Conservation (phyloP, 2,888 invertebrate species). For the Keiferia lycopersicella region DNA sequence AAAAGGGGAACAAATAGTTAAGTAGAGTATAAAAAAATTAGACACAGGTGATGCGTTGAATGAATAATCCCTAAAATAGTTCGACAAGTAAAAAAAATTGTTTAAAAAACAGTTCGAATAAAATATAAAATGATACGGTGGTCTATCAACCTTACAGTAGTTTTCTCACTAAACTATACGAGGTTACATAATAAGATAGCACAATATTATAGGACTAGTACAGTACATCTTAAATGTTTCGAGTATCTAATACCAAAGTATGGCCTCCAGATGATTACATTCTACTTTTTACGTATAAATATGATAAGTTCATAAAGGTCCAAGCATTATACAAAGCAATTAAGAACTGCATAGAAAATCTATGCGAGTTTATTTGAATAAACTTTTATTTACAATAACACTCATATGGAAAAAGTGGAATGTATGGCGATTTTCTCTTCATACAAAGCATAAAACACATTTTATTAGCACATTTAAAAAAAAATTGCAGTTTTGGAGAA, state of each 20-base stretch:
- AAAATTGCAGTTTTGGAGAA: background rate
- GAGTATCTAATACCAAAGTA: constrained; percentile 6
- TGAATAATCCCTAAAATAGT: background rate
- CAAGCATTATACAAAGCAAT: constrained; percentile 37
- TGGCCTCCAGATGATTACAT: constrained; percentile 11
- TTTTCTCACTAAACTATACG: background rate
- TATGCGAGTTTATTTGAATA: constrained; percentile 32
- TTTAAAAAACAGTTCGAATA: background rate
- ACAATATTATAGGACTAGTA: constrained; percentile 10
- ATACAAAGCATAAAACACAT: constrained; percentile 23
- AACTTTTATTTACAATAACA: constrained; percentile 48
- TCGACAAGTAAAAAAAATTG: background rate
- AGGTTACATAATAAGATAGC: background rate
- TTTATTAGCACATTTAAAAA: background rate
- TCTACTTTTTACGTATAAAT: constrained; percentile 32
- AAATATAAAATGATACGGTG: background rate
- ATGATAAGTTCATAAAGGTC: constrained; percentile 34
- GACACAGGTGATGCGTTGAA: background rate
- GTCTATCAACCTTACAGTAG: background rate
- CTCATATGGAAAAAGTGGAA: constrained; percentile 43
- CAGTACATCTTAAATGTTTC: constrained; percentile 11
- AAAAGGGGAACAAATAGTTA: background rate
- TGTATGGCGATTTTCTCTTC: constrained; percentile 41
- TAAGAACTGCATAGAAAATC: background rate
- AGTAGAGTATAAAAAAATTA: background rate